phyloP scores from a whole-genome alignment of 53 echinoderm and acorn worm species.

The Paracentrotus lividus region DNA sequence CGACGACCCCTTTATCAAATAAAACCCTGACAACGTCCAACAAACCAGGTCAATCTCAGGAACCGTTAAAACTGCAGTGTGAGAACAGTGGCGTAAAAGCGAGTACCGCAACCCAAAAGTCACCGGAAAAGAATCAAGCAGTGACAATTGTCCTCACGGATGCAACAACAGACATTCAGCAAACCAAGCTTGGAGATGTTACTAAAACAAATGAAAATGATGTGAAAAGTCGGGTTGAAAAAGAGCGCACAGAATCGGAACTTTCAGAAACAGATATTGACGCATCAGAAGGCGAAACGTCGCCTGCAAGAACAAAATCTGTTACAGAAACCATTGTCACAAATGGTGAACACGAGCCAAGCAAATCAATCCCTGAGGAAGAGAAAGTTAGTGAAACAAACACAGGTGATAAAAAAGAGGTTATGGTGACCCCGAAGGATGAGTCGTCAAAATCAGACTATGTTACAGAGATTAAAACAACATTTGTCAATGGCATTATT shows the following conservation, averaged over 20 bases:
- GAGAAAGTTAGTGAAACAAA: neutral
- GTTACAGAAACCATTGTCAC: neutral
- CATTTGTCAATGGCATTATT: conserved; percentile 63
- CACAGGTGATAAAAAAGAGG: neutral
- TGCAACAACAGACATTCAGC: neutral
- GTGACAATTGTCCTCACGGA: neutral
- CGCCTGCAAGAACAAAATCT: neutral
- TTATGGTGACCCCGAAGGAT: neutral
- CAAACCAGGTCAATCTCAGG: neutral
- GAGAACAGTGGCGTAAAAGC: neutral
- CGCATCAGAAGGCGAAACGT: neutral
- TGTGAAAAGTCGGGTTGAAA: neutral
- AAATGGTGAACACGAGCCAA: neutral
- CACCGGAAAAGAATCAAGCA: neutral
- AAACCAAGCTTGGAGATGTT: neutral
- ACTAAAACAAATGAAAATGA: neutral
- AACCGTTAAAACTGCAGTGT: neutral
- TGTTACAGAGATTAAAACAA: conserved; percentile 58
- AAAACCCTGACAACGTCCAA: neutral
- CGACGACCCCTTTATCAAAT: neutral
- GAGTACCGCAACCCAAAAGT: neutral
- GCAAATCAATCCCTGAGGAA: neutral
- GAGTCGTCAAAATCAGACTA: conserved; percentile 16
- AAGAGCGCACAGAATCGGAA: neutral
- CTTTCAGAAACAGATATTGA: neutral